Base-by-base conservation (phyloP, 1,140 invertebrate species). In the Pectinophora gossypiella region DNA sequence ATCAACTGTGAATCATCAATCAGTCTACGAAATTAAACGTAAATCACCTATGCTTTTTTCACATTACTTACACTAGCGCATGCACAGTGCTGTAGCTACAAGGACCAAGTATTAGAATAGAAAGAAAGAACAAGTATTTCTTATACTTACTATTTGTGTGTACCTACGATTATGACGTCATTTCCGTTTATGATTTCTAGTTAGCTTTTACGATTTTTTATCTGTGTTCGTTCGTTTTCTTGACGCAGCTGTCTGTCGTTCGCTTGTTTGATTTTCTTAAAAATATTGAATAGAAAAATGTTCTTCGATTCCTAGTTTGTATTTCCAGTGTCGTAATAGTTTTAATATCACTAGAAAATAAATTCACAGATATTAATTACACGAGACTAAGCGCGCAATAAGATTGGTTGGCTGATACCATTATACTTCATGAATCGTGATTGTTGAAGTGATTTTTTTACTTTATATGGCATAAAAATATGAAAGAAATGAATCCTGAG, bases 401-500 rank as follows among this genome's bases (percentile, higher is more conserved):
- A 27, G 12, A 27, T 27, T 27, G 5, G 12, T 27, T 27, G 5
- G 5, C 12, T 5, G 5, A 12, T 6, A 27, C 23, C 12, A 27
- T 12, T 12, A 6, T 6, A 5, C 12, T 12, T 5, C 5, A 6
- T 27, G 23, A 6, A 27, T 27, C 12, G 5, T 6, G 12, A 27
- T 27, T 27, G 12, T 12, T 6, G 5, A 5, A 27, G 23, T 27
- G 16, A 40, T 16, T 16, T 21, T 20, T 20, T 20, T 4, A 3
- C 20, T 12, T 21, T 44, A 55, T 45, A 66, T 76, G 63, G 60
- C 64, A 69, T 56, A 64, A 50, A 68, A 44, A 61, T 38, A 85
- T 85, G 79, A 85, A 82, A 85, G 72, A 78, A 57, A 86, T 86
- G 83, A 81, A 73, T 72, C 78, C 77, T 52, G 79, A 73, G 56